Conservation (phyloP, 2,113 vertebrate genomes). For the Toxotes jaculatrix region DNA sequence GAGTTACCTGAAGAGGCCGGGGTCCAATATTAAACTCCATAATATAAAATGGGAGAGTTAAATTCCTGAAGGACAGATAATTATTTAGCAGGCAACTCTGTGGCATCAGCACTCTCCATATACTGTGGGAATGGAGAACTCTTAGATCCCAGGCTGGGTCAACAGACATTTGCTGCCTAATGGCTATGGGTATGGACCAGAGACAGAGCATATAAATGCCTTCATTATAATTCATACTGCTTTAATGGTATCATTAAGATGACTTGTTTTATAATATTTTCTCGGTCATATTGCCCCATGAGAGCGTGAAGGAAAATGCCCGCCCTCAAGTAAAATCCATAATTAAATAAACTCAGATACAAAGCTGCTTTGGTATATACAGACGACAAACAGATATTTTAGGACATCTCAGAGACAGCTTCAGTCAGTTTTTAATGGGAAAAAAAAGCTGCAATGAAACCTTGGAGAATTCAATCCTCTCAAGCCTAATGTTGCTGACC, state of each 20-base stretch:
- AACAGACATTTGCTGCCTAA: constrained; percentile 25
- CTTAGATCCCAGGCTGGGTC: not conserved
- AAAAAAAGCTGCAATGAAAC: constrained; percentile 20
- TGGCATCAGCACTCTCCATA: too few relatives aligned
- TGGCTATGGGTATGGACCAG: not conserved
- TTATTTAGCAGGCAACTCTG: too few relatives aligned
- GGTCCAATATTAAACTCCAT: too few relatives aligned
- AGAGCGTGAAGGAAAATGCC: constrained; percentile 18
- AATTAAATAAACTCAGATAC: constrained; percentile 35
- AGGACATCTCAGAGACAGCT: constrained; percentile 8
- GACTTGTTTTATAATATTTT: constrained; percentile 46
- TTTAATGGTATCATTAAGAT: constrained; percentile 31
- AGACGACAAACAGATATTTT: constrained; percentile 9
- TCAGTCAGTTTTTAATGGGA: constrained; percentile 14
- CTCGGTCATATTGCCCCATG: constrained; percentile 8
- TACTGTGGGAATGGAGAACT: not conserved
- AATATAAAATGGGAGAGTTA: too few relatives aligned
- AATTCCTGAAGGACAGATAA: too few relatives aligned
- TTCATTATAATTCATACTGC: constrained; percentile 22
- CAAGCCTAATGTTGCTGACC: not conserved
- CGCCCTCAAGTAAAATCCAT: constrained; percentile 21
- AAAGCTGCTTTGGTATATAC: constrained; percentile 22
- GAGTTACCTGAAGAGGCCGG: not conserved
- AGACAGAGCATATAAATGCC: constrained; percentile 14
- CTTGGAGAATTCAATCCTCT: not conserved